These are phyloP conservation scores for Melipona quadrifasciata DNA, from an alignment of 1,140 invertebrate species.

Conservation along the genomic window DNA sequence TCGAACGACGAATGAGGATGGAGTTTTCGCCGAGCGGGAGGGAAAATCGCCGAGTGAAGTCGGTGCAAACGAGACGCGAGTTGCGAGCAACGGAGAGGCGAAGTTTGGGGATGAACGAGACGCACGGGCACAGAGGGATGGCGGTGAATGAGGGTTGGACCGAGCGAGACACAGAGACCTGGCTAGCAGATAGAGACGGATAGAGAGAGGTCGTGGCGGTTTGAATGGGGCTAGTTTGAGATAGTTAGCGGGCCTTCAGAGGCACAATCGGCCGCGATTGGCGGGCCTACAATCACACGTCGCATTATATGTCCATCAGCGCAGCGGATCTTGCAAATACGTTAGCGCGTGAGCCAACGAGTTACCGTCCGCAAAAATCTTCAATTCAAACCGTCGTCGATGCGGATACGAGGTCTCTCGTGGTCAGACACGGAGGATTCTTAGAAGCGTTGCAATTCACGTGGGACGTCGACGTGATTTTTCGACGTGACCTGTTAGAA, in stretches of 20 bases:
- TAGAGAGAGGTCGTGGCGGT: conserved; percentile 71
- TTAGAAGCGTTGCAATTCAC: not conserved
- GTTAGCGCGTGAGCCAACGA: conserved; percentile 68
- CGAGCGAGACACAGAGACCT: conserved; percentile 35
- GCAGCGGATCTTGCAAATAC: conserved; percentile 73
- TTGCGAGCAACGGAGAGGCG: not conserved
- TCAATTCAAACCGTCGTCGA: conserved; percentile 36
- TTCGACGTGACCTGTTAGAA: not conserved
- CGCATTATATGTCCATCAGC: conserved; percentile 79
- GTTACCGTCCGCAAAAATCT: conserved; percentile 53
- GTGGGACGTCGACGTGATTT: not conserved
- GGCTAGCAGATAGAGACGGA: conserved; percentile 53
- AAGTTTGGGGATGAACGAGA: conserved; percentile 22
- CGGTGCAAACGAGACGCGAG: conserved; percentile 21
- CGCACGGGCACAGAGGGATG: not conserved
- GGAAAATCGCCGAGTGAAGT: conserved; percentile 26
- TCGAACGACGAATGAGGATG: not conserved
- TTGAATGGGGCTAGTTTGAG: conserved; percentile 82
- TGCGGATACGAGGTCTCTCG: conserved; percentile 11
- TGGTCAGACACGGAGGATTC: not conserved
- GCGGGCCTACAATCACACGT: conserved; percentile 80
- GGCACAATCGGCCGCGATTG: conserved; percentile 81
- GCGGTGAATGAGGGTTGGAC: conserved; percentile 33
- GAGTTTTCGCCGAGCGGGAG: conserved; percentile 13
- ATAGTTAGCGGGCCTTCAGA: conserved; percentile 81